These are phyloP conservation scores for Pogonognathellus flavescens DNA, from an alignment of 1,140 invertebrate species.

Conservation along the genomic window DNA sequence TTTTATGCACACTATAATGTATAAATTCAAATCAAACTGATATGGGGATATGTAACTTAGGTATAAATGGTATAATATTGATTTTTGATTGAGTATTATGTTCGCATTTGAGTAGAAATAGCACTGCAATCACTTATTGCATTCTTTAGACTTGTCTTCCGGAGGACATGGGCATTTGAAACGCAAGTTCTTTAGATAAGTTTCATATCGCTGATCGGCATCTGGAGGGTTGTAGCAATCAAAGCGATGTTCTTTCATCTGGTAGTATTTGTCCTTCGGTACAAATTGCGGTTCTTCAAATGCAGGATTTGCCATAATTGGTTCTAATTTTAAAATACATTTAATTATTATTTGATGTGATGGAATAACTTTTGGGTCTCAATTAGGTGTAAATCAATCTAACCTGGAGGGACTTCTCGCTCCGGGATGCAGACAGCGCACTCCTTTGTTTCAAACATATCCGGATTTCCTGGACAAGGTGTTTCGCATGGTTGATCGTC, in stretches of 20 bases:
- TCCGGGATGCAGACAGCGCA: constrained; percentile 61
- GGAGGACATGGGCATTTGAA: constrained; percentile 65
- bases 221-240: constrained; percentile 64
- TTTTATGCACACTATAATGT: too few species aligned
- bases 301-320: constrained; percentile 57
- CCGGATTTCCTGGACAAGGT: constrained; percentile 66
- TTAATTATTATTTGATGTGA: background rate
- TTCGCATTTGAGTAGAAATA: too few species aligned
- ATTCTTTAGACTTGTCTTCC: background rate
- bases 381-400: background rate
- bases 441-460: constrained; percentile 65
- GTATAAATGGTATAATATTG: background rate
- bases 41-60: background rate
- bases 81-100: background rate
- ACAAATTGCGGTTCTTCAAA: constrained; percentile 53
- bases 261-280: constrained; percentile 58
- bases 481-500: constrained; percentile 62
- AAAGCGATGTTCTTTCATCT: constrained; percentile 60
- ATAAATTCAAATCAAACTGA: background rate
- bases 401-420: constrained; percentile 60
- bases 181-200: constrained; percentile 53
- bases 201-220: constrained; percentile 52
- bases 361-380: background rate
- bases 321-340: constrained; percentile 37
- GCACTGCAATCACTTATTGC: background rate